Evolutionary conservation across 2,888 invertebrate genomes (phyloP), one percentile per base, ranked within the genome.

Genomic region (Torymus texanus): DNA sequence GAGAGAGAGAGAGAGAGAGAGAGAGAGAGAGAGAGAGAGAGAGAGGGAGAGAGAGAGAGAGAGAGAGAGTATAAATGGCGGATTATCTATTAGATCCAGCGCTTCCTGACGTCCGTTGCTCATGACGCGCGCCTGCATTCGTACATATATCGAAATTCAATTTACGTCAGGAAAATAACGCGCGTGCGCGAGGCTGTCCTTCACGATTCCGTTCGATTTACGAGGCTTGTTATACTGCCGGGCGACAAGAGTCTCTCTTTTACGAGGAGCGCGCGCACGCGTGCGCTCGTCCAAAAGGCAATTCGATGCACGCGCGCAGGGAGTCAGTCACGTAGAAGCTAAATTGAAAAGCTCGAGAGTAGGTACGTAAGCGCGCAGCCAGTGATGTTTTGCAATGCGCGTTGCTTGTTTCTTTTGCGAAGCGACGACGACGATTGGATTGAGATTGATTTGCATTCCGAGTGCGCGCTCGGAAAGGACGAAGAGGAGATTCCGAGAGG

Each of bases 81-180:
- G 51, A 29, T 59, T 56, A 41, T 41, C 41, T 41, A 41, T 41
- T 41, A 41, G 41, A 41, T 41, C 41, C 41, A 41, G 41, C 41
- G 41, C 41, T 41, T 41, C 53, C 61, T 18, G 18, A 41, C 41
- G 13, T 82, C 41, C 41, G 41, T 41, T 41, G 83, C 80, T 83
- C 83, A 72, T 82, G 81, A 81, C 65, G 80, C 81, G 61, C 61
- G 61, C 29, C 75, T 82, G 84, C 83, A 83, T 83, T 82, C 82
- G 82, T 81, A 29, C 41, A 71, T 73, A 85, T 73, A 85, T 85
- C 81, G 85, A 84, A 85, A 86, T 85, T 85, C 83, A 82, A 85
- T 85, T 85, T 84, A 77, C 82, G 82, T 83, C 76, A 67, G 29
- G 53, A n/a, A 62, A 76, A 76, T 63, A 66, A 77, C 50, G 16